These are phyloP conservation scores for Acrocyrtus sp. DNA, from an alignment of 2,888 invertebrate genomes.

Conservation along the genomic window DNA sequence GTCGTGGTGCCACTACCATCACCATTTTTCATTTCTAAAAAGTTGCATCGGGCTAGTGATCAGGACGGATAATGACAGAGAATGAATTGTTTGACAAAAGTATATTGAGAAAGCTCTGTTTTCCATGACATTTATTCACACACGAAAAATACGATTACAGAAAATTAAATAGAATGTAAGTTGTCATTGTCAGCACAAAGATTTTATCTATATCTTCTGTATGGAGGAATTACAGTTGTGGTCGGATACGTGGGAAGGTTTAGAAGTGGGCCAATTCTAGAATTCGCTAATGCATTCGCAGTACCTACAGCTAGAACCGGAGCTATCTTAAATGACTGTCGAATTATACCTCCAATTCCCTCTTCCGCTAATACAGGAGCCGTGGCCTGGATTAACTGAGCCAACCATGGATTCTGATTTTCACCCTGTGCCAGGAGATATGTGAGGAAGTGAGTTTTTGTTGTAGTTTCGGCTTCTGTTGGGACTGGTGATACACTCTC, in stretches of 20 bases:
- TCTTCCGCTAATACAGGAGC: slow-evolving; percentile 30
- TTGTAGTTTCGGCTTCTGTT: not conserved
- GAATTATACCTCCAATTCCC: slow-evolving; percentile 32
- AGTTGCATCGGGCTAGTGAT: too few species aligned
- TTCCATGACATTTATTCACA: too few species aligned
- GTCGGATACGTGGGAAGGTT: slow-evolving; percentile 31
- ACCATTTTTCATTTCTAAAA: too few species aligned
- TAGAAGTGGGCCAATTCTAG: slow-evolving; percentile 29
- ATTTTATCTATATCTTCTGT: too few species aligned
- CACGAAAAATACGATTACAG: too few species aligned
- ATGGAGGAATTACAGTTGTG: slow-evolving; percentile 28
- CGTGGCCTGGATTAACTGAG: slow-evolving; percentile 20
- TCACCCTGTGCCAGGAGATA: slow-evolving; percentile 24
- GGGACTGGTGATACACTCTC: not conserved
- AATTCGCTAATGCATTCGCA: slow-evolving; percentile 15
- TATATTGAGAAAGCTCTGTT: too few species aligned
- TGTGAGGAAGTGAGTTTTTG: slow-evolving; percentile 17
- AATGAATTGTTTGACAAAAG: too few species aligned
- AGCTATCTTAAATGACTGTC: slow-evolving; percentile 23
- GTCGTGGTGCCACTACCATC: too few species aligned
- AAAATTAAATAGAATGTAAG: too few species aligned
- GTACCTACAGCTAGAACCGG: slow-evolving; percentile 21
- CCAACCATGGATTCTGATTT: slow-evolving; percentile 22
- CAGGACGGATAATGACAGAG: too few species aligned
- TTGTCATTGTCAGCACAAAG: too few species aligned